Evolutionary conservation across 2,797 vertebrate genomes (phyloP), one percentile per base, ranked within the genome.

Genomic region (Gallinago nigripennis): DNA sequence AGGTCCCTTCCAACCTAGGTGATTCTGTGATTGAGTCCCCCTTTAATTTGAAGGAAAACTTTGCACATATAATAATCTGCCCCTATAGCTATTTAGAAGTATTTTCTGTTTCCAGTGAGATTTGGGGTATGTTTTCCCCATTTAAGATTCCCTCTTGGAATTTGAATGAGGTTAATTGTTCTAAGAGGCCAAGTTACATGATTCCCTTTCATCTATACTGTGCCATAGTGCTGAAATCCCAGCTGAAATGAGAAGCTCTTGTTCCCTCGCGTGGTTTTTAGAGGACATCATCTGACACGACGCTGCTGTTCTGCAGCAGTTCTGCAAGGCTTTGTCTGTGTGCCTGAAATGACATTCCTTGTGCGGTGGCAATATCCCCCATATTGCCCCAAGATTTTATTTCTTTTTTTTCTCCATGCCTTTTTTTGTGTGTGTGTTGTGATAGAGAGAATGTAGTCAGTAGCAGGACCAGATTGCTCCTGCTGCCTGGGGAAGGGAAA

Each of bases 181-280:
- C 43, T 64, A 56, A 92, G 39, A 88, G 24, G 27, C 39, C 28
- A 37, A 51, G 60, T 64, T 77, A 12, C 12, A 50, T 37, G 18
- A 35, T 69, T 75, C 30, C 24, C 39, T 79, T 43, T 61, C 13
- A 21, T 77, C 8, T 35, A 73, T 60, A 73, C 53, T 53, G 12
- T 80, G 16, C 17, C 27, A 4, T 13, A 57, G 64, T 45, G 35
- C 41, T 88, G 48, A 58, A 77, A 64, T 90, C 11, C 60, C 51
- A 79, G 8, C 48, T 72, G 45, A 86, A 73, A 10, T 10, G 63
- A 39, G 61, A 30, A 66, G 21, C 7, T 4, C 20, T 69, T 76
- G 21, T 75, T 86, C 51, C 64, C 64, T 84, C 0, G 0, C 0
- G 0, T 50, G 8, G 27, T 33, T 46, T 57, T 27, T 20, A 41